Conservation (phyloP, 1,140 invertebrate genomes). For the Hermetia illucens region DNA sequence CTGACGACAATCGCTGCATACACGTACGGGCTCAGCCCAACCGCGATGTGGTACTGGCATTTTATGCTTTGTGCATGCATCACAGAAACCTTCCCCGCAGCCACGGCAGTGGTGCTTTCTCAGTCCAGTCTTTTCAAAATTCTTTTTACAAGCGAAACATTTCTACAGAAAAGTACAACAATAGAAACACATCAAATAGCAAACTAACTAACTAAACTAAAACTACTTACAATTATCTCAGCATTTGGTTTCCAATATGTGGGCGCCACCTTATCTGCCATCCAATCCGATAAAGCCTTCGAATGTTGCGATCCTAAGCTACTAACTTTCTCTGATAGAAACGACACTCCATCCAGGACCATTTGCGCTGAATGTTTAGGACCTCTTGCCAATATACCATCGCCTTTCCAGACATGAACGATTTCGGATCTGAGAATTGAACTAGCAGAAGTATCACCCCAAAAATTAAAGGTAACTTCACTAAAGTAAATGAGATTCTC, state of each 20-base stretch:
- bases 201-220: not conserved
- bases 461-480: no score
- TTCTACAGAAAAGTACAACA: conserved; percentile 28
- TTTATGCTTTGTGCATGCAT: conserved; percentile 42
- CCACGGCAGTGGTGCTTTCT: conserved; percentile 66
- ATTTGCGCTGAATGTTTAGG: conserved; percentile 59
- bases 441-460: no score
- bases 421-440: conserved; percentile 49
- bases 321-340: conserved; percentile 52
- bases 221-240: conserved; percentile 45
- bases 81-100: conserved; percentile 60
- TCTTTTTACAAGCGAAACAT: conserved; percentile 47
- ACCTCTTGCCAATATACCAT: conserved; percentile 29
- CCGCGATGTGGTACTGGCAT: conserved; percentile 48
- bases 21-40: conserved; percentile 48
- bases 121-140: conserved; percentile 35
- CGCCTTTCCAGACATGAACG: conserved; percentile 66
- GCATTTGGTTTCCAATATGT: conserved; percentile 69
- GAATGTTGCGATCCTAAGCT: conserved; percentile 56
- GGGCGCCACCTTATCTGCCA: conserved; percentile 61
- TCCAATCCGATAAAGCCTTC: conserved; percentile 51
- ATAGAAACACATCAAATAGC: conserved; percentile 3
- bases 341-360: conserved; percentile 58
- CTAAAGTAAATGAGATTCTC: no score
- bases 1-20: conserved; percentile 49